Evolutionary conservation across 2,113 vertebrate species (phyloP), one percentile per base, ranked within the genome.

Genomic region (Taurulus bubalis): DNA sequence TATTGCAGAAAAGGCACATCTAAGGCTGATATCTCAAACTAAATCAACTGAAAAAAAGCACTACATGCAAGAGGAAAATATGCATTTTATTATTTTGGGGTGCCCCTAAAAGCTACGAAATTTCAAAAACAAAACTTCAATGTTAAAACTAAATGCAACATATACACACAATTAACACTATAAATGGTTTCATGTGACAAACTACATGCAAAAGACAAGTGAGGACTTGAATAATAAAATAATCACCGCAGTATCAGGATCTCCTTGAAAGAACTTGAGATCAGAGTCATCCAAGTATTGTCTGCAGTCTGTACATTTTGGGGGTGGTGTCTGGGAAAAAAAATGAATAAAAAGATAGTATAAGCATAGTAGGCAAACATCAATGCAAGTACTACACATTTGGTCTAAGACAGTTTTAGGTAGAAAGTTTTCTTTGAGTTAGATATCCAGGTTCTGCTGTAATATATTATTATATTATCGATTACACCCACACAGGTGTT

Each of bases 241-340:
- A 28, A 78, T 96, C 86, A 98, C 97, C 14, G 97, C 96, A 32
- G 95, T 94, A 3, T 97, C 97, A 0, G 96, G 96, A 67, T 96
- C 97, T 3, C 97, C 97, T 85, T 99, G 97, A 84, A 97, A 98
- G 55, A 97, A 98, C 86, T 98, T 99, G 15, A 99, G 96, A 68
- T 99, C 97, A 0, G 96, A 93, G 66, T 99, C 98, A 5, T 99
- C 98, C 77, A 99, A 90, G 91, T 96, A 98, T 85, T 99, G 98
- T 1, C 96, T 92, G 67, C 98, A 99, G 90, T 98, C 96, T 1
- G 91, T 8, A 62, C 98, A 99, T 90, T 96, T 97, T 0, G 96
- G 96, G 2, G 97, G 96, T 0, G 96, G 95, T 0, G 94, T 92
- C 97, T 98, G 81, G 81, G 0, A 70, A 20, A 32, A 69, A 20